phyloP scores from a whole-genome alignment of 1,140 invertebrate species.

The Onthophagus taurus region DNA sequence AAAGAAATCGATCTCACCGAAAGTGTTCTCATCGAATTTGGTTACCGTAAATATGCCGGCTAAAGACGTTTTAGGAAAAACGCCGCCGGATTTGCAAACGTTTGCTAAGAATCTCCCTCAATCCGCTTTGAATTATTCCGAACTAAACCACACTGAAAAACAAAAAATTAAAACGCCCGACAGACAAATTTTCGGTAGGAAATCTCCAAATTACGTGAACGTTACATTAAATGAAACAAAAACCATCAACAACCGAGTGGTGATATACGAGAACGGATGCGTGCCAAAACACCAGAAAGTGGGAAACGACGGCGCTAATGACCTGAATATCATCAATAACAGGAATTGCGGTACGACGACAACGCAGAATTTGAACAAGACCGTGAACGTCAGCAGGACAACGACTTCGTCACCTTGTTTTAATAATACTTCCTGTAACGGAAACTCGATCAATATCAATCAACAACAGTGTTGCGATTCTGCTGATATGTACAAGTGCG shows the following conservation, averaged over 20 bases:
- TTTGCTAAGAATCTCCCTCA: constrained; percentile 35
- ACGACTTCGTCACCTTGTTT: constrained; percentile 9
- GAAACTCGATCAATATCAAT: constrained; percentile 22
- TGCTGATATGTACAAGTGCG: constrained; percentile 30
- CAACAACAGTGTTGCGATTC: constrained; percentile 30
- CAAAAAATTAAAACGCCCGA: constrained; percentile 31
- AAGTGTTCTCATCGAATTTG: constrained; percentile 67
- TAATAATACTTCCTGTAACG: constrained; percentile 23
- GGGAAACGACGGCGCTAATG: constrained; percentile 29
- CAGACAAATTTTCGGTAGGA: constrained; percentile 28
- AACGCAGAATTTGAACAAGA: constrained; percentile 30
- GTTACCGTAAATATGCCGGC: constrained; percentile 69
- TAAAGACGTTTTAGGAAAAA: constrained; percentile 60
- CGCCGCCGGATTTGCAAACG: constrained; percentile 41
- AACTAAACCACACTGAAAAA: constrained; percentile 31
- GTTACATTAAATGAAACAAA: constrained; percentile 33
- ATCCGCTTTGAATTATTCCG: constrained; percentile 35
- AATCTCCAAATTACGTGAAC: constrained; percentile 34
- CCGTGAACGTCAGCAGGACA: constrained; percentile 21
- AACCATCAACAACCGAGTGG: constrained; percentile 34
- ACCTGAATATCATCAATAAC: constrained; percentile 30
- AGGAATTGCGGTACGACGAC: constrained; percentile 18
- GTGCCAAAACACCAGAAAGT: constrained; percentile 29
- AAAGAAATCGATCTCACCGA: constrained; percentile 53
- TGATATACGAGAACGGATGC: constrained; percentile 35